These are phyloP conservation scores for Notospermus geniculatus DNA, from an alignment of 1,140 invertebrate genomes.

Conservation along the genomic window DNA sequence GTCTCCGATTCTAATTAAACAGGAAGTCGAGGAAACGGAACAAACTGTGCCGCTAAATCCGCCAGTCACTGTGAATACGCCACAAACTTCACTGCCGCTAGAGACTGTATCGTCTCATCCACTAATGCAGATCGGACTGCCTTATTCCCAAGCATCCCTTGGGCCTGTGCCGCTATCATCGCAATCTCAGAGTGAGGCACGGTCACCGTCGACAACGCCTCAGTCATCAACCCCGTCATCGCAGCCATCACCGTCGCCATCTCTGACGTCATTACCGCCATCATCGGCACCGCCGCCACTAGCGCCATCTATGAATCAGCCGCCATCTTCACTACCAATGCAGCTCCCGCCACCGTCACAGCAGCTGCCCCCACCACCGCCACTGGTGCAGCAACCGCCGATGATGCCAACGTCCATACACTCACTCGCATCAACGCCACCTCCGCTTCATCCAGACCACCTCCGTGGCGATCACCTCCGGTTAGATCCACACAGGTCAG, in stretches of 20 bases:
- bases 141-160: background rate
- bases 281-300: slow-evolving; percentile 6
- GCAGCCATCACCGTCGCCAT: slow-evolving; percentile 2
- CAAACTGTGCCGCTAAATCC: background rate
- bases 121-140: background rate
- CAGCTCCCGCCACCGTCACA: slow-evolving; percentile 9
- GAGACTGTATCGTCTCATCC: background rate
- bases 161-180: background rate
- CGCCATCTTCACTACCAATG: slow-evolving; percentile 11
- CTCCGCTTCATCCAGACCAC: slow-evolving; percentile 43
- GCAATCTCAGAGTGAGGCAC: background rate
- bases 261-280: background rate
- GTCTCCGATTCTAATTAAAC: no score
- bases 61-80: background rate
- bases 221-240: slow-evolving; percentile 9
- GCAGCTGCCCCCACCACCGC: slow-evolving; percentile 8
- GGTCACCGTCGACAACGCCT: background rate
- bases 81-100: background rate
- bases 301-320: slow-evolving; percentile 4
- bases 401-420: slow-evolving; percentile 60
- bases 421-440: slow-evolving; percentile 50
- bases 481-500: slow-evolving; percentile 7
- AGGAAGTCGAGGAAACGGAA: background rate
- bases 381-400: slow-evolving; percentile 16
- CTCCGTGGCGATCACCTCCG: slow-evolving; percentile 25